Conservation (phyloP, 1,140 invertebrate species). For the Drosophila persimilis region DNA sequence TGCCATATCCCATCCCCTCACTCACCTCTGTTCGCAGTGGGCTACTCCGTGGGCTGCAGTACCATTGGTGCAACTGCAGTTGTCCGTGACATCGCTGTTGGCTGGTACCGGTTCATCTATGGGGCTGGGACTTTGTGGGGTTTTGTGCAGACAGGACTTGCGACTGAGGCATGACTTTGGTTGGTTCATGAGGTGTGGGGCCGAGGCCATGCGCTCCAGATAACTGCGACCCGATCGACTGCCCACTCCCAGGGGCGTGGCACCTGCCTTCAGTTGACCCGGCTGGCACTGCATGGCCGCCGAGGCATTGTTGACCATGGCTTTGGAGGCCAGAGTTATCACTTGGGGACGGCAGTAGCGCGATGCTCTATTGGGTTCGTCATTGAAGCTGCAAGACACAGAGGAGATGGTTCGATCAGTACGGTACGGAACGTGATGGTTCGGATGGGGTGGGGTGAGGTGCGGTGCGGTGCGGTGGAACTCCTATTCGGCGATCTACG, state of each 20-base stretch:
- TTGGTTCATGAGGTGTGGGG: constrained; percentile 57
- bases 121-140: constrained; percentile 39
- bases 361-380: constrained; percentile 72
- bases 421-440: not conserved
- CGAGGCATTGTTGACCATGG: constrained; percentile 79
- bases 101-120: constrained; percentile 35
- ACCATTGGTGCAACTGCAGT: constrained; percentile 20
- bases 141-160: constrained; percentile 74
- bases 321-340: constrained; percentile 79
- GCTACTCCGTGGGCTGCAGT: constrained; percentile 25
- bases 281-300: constrained; percentile 49
- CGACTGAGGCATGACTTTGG: constrained; percentile 80
- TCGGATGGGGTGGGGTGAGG: not conserved
- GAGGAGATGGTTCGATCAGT: not conserved
- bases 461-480: not conserved
- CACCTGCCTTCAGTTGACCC: constrained; percentile 55
- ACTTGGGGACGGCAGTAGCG: constrained; percentile 80
- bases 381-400: constrained; percentile 72
- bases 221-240: constrained; percentile 69
- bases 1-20: not conserved
- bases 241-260: constrained; percentile 60
- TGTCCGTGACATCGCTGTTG: constrained; percentile 37
- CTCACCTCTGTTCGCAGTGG: constrained; percentile 68
- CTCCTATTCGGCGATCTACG: constrained; percentile 35
- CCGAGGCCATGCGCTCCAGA: constrained; percentile 76